A percentile compares a stretch with the other conserved stretches of the same genome.
These are phyloP conservation scores for Microcebus murinus DNA, from an alignment of 2,113 vertebrate species.

Conservation along the genomic window DNA sequence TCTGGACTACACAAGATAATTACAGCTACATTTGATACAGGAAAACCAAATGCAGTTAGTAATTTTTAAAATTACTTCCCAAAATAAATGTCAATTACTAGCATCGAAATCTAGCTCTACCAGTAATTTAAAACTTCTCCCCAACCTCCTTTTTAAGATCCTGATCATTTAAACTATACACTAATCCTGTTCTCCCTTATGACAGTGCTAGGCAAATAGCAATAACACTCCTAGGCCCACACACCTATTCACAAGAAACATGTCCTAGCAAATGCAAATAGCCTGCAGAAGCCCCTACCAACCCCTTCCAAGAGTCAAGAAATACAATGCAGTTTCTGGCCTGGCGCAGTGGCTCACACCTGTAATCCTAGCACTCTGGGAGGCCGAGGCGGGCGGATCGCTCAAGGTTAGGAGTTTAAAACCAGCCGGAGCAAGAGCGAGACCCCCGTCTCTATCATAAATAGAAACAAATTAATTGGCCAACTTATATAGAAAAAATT, in stretches of 20 bases:
- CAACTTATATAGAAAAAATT: too few relatives aligned
- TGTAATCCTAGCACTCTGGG: too few relatives aligned
- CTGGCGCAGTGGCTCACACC: too few relatives aligned
- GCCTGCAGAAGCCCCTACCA: neutral
- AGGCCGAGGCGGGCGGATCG: too few relatives aligned
- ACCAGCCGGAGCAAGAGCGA: too few relatives aligned
- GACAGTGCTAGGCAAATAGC: neutral
- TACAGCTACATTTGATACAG: neutral
- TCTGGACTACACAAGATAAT: neutral
- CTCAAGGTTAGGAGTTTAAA: too few relatives aligned
- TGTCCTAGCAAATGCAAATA: neutral
- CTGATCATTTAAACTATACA: slow-evolving; percentile 8
- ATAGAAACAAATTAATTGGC: too few relatives aligned
- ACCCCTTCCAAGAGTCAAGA: neutral
- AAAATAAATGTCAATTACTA: neutral
- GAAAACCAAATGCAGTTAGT: slow-evolving; percentile 31
- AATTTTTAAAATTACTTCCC: slow-evolving; percentile 53
- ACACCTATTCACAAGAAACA: neutral
- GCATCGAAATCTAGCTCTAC: neutral
- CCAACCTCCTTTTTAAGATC: neutral
- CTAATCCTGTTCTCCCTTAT: neutral
- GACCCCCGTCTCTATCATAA: too few relatives aligned
- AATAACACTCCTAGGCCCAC: neutral
- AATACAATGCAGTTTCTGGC: neutral
- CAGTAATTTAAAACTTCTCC: slow-evolving; percentile 13